Evolutionary conservation across 1,140 invertebrate species (phyloP).

Genomic region (Bradynema listronoti): DNA sequence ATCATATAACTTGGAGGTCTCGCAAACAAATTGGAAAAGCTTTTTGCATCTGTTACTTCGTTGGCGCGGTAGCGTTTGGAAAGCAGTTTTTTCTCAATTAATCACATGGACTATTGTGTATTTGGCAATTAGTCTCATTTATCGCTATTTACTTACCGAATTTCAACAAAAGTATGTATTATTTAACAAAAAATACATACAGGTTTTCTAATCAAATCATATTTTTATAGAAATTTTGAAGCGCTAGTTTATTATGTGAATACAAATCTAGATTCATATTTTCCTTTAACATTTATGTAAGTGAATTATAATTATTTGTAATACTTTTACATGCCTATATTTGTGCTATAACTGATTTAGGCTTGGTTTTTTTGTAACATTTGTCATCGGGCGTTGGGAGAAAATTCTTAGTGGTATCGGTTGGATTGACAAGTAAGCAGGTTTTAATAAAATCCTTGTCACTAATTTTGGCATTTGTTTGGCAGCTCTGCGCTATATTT

Average conservation of each 20-base stretch:
- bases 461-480: conserved; percentile 7
- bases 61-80: conserved; percentile 49
- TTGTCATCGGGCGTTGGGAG: conserved; percentile 47
- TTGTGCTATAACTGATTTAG: conserved; percentile 47
- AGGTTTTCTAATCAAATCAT: conserved; percentile 16
- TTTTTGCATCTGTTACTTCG: conserved; percentile 66
- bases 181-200: conserved; percentile 26
- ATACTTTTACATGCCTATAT: conserved; percentile 14
- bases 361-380: conserved; percentile 53
- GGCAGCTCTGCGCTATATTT: conserved; percentile 37
- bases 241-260: conserved; percentile 10
- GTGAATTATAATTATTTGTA: conserved; percentile 16
- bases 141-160: conserved; percentile 28
- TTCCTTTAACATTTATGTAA: conserved; percentile 12
- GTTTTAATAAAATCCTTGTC: neutral
- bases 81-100: conserved; percentile 44
- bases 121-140: conserved; percentile 34
- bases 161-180: conserved; percentile 15
- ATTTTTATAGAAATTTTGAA: conserved; percentile 15
- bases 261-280: conserved; percentile 4
- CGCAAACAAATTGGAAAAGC: conserved; percentile 68
- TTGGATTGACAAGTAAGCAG: conserved; percentile 50
- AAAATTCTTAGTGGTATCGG: conserved; percentile 51
- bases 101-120: conserved; percentile 39
- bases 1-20: conserved; percentile 70